These are phyloP conservation scores for Drosophila nebulosa DNA, from an alignment of 1,140 invertebrate species.

Conservation along the genomic window DNA sequence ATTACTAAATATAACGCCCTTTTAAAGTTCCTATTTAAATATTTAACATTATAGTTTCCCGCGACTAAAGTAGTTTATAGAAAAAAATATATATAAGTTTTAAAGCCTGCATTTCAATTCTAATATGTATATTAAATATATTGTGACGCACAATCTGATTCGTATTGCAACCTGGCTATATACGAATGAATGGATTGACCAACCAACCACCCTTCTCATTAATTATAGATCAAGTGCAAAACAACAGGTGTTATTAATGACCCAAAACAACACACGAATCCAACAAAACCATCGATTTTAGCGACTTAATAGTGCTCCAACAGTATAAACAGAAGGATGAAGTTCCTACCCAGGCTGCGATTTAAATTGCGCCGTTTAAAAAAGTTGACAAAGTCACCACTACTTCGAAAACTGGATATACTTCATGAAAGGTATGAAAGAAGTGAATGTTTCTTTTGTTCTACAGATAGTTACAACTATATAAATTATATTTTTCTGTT, in stretches of 20 bases:
- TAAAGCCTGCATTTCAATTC: too few relatives aligned
- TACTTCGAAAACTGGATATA: slow-evolving; percentile 50
- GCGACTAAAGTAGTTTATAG: too few relatives aligned
- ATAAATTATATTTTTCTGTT: neutral
- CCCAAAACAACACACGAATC: slow-evolving; percentile 1
- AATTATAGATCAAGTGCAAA: slow-evolving; percentile 74
- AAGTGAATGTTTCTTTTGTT: neutral
- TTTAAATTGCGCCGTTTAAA: slow-evolving; percentile 37
- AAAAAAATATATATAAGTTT: too few relatives aligned
- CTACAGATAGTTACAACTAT: neutral
- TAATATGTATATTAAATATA: neutral
- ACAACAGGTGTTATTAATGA: slow-evolving; percentile 68
- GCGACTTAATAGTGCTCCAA: neutral
- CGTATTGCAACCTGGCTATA: neutral
- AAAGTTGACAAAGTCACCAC: slow-evolving; percentile 32
- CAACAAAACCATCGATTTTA: neutral
- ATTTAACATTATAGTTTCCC: too few relatives aligned
- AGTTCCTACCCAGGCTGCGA: slow-evolving; percentile 49
- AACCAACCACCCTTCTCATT: slow-evolving; percentile 17
- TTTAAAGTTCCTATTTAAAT: too few relatives aligned
- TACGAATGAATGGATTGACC: neutral
- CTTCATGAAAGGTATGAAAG: slow-evolving; percentile 35
- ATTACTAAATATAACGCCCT: too few relatives aligned
- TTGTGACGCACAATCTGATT: neutral
- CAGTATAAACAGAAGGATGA: slow-evolving; percentile 48